Evolutionary conservation across 1,140 invertebrate species (phyloP).

Genomic region (Drosophila erecta): DNA sequence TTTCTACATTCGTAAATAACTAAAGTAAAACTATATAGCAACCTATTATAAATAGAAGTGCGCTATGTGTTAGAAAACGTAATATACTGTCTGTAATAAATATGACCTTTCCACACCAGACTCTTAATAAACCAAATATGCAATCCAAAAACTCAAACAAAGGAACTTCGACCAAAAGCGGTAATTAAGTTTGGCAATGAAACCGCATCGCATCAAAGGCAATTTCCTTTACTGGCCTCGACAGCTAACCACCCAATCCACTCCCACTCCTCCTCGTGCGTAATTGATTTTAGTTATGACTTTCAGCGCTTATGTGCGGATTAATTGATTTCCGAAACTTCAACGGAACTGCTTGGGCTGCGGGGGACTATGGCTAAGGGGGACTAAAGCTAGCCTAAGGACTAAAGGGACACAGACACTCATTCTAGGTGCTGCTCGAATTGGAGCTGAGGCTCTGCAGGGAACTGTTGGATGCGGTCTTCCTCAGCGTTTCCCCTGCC

Average conservation of each 20-base stretch:
- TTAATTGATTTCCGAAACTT: constrained; percentile 40
- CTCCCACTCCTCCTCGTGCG: neutral
- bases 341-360: neutral
- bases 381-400: constrained; percentile 53
- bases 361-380: constrained; percentile 4
- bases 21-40: neutral
- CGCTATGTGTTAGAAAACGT: neutral
- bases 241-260: constrained; percentile 12
- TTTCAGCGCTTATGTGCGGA: constrained; percentile 27
- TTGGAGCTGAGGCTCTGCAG: constrained; percentile 77
- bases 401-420: constrained; percentile 62
- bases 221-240: constrained; percentile 36
- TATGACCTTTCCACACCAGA: constrained; percentile 5
- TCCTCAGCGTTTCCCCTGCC: constrained; percentile 58
- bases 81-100: neutral
- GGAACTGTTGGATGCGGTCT: constrained; percentile 72
- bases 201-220: constrained; percentile 45
- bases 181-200: constrained; percentile 41
- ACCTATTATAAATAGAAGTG: neutral
- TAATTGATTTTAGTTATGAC: constrained; percentile 56
- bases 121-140: constrained; percentile 27
- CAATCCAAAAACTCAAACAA: constrained; percentile 20
- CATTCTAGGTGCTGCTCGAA: constrained; percentile 68
- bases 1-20: too few relatives aligned
- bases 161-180: constrained; percentile 15